These are phyloP conservation scores for Xiphophorus hellerii DNA, from an alignment of 2,113 vertebrate species.

Conservation along the genomic window DNA sequence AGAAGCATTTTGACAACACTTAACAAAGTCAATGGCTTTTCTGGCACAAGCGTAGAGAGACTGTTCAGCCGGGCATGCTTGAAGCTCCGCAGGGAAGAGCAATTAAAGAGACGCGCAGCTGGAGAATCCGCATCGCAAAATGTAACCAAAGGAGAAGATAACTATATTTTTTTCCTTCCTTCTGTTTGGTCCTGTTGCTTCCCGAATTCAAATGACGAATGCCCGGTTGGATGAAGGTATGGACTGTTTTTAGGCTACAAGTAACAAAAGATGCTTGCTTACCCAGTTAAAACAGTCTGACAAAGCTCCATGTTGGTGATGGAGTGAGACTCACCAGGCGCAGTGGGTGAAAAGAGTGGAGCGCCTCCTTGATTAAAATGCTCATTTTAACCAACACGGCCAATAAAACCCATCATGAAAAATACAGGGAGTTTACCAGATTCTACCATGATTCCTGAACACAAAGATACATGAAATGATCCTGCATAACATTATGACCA, in stretches of 20 bases:
- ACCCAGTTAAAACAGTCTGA: too few relatives aligned
- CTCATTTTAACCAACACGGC: too few relatives aligned
- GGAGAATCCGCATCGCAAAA: conserved; percentile 22
- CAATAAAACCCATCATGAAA: too few relatives aligned
- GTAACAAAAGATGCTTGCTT: too few relatives aligned
- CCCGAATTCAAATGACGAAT: neutral
- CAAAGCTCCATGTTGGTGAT: too few relatives aligned
- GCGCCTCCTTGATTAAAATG: too few relatives aligned
- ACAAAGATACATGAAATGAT: neutral
- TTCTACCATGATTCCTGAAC: neutral
- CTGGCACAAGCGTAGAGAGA: conserved; percentile 29
- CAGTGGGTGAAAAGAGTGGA: too few relatives aligned
- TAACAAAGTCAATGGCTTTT: conserved; percentile 15
- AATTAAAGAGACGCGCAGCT: conserved; percentile 35
- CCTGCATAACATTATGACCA: neutral
- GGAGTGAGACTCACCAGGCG: too few relatives aligned
- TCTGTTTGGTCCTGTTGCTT: neutral
- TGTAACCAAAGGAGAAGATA: neutral
- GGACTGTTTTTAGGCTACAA: neutral
- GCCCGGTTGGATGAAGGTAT: too few relatives aligned
- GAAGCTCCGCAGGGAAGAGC: conserved; percentile 39
- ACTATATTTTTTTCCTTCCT: conserved; percentile 1
- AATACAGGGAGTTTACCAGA: neutral
- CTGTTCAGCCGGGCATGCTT: conserved; percentile 34
- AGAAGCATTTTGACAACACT: conserved; percentile 6